phyloP scores from a whole-genome alignment of 2,797 vertebrate genomes.

The Amblyraja radiata region DNA sequence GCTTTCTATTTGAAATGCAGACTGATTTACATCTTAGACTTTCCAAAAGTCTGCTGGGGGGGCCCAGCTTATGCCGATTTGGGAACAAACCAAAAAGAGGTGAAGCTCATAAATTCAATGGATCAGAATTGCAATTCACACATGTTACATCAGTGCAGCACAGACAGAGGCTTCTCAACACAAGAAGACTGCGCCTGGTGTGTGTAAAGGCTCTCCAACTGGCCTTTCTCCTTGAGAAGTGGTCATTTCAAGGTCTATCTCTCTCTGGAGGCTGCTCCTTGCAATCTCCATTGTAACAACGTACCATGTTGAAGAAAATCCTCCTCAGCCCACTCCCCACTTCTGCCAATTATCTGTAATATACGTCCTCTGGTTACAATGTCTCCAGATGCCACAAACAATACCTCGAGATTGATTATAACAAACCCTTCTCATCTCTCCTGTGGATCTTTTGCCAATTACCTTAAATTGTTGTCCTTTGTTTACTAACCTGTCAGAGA shows the following conservation, averaged over 20 bases:
- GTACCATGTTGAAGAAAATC: not conserved
- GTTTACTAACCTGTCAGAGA: no score
- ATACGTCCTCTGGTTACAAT: no score
- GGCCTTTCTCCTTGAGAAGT: not conserved
- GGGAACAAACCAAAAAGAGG: not conserved
- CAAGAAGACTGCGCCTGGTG: not conserved
- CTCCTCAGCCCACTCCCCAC: not conserved
- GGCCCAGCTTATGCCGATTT: not conserved
- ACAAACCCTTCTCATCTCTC: not conserved
- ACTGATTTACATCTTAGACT: not conserved
- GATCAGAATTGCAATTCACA: not conserved
- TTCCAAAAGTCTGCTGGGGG: not conserved
- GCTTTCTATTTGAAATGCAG: not conserved
- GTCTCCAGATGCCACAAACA: no score
- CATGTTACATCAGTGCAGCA: not conserved
- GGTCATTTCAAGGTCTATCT: not conserved
- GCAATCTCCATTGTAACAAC: not conserved
- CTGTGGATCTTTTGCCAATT: not conserved
- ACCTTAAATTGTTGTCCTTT: no score
- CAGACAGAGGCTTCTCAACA: not conserved
- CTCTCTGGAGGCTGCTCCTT: not conserved
- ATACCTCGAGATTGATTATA: no score
- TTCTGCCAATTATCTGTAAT: not conserved
- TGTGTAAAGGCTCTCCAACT: not conserved
- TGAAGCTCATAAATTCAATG: not conserved